Evolutionary conservation across 1,140 invertebrate species (phyloP).

Genomic region (Mizuhopecten yessoensis): DNA sequence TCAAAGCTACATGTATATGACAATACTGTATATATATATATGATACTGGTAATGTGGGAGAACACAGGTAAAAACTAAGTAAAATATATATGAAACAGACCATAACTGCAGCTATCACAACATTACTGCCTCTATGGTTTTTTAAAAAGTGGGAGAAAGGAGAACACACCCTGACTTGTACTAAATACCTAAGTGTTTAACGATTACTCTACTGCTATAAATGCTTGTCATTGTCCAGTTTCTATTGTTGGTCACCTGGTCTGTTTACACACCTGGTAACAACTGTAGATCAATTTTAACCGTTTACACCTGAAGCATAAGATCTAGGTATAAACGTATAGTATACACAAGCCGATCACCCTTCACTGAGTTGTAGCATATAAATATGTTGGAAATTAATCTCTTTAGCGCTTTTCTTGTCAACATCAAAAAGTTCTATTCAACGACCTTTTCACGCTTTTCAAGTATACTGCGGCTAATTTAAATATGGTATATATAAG

Average conservation of each 20-base stretch:
- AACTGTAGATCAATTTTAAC: neutral
- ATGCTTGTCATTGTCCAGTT: neutral
- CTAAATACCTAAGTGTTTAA: neutral
- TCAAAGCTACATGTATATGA: too few species aligned
- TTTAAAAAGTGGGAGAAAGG: too few species aligned
- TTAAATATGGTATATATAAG: slow-evolving; percentile 12
- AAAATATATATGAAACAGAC: too few species aligned
- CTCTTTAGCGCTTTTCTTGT: slow-evolving; percentile 26
- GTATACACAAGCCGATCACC: neutral
- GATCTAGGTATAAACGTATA: neutral
- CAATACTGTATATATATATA: too few species aligned
- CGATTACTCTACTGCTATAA: neutral
- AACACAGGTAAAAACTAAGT: too few species aligned
- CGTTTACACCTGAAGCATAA: neutral
- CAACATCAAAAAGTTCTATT: slow-evolving; percentile 28
- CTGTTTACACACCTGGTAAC: slow-evolving; percentile 25
- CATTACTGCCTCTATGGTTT: too few species aligned
- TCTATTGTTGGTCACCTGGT: neutral
- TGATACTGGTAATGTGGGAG: too few species aligned
- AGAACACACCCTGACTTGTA: too few species aligned
- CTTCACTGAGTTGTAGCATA: neutral
- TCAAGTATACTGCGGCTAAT: neutral
- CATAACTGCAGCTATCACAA: too few species aligned
- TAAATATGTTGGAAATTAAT: slow-evolving; percentile 28
- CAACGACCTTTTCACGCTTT: neutral